These are phyloP conservation scores for Pilophorus perplexus DNA, from an alignment of 2,888 invertebrate genomes.

Conservation along the genomic window DNA sequence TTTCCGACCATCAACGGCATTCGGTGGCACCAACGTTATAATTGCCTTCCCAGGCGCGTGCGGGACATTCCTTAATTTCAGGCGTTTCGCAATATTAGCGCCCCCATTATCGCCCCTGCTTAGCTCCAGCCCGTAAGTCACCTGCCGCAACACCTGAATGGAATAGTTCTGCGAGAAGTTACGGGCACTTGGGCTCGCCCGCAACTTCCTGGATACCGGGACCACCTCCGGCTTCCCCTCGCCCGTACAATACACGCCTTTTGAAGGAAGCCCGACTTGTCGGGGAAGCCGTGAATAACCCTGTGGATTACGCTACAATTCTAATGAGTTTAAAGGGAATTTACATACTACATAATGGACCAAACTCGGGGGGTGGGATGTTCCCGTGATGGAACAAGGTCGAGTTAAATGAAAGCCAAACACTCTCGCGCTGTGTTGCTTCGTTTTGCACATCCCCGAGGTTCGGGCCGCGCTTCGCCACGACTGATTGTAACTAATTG, in stretches of 20 bases:
- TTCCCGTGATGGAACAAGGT: constrained; percentile 7
- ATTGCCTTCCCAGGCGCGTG: background rate
- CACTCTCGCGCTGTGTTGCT: background rate
- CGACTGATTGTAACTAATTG: constrained; percentile 25
- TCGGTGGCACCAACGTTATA: no score
- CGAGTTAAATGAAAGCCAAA: constrained; percentile 21
- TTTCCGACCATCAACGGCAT: no score
- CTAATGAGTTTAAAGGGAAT: constrained; percentile 29
- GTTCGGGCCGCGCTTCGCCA: background rate
- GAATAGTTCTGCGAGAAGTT: constrained; percentile 16
- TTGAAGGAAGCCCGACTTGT: constrained; percentile 7
- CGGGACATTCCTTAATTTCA: background rate
- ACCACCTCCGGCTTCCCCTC: constrained; percentile 10
- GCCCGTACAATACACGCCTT: background rate
- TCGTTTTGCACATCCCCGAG: background rate
- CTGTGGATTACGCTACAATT: constrained; percentile 29
- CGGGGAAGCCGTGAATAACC: constrained; percentile 32
- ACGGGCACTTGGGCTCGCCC: background rate
- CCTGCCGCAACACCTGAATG: constrained; percentile 18
- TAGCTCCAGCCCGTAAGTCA: constrained; percentile 4
- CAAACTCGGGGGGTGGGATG: background rate
- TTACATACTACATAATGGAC: constrained; percentile 29
- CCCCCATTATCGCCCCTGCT: background rate
- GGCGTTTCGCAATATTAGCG: background rate
- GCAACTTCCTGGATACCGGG: constrained; percentile 11